Conservation (phyloP, 2,797 vertebrate species). For the Artibeus lituratus region DNA sequence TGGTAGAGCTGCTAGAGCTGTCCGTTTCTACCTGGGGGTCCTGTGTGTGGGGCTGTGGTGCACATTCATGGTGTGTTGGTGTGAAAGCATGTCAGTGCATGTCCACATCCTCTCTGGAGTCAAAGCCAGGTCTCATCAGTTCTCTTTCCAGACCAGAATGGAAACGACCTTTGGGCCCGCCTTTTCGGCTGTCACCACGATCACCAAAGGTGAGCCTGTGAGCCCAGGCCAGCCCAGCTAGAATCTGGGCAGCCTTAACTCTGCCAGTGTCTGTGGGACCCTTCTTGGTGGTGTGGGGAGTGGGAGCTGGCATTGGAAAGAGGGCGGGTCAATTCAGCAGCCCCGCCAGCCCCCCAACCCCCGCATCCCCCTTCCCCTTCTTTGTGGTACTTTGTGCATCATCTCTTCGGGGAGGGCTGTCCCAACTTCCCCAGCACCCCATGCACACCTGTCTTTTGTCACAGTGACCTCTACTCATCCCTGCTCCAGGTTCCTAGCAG, state of each 20-base stretch:
- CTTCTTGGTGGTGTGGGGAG: neutral
- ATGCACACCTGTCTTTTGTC: neutral
- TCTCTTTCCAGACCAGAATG: constrained; percentile 86
- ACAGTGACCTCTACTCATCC: neutral
- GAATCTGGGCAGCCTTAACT: neutral
- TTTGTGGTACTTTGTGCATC: fast-evolving
- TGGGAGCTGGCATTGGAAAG: neutral
- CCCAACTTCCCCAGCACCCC: neutral
- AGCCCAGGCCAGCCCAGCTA: fast-evolving
- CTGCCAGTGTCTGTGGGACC: neutral
- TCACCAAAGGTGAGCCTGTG: constrained; percentile 86
- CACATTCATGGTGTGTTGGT: fast-evolving
- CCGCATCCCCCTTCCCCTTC: neutral
- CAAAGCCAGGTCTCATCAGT: neutral
- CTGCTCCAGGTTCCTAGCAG: neutral
- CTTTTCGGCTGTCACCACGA: constrained; percentile 87
- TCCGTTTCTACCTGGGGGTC: neutral
- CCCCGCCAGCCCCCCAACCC: neutral
- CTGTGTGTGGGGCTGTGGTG: fast-evolving
- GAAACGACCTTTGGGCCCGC: constrained; percentile 89
- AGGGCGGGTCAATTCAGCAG: neutral
- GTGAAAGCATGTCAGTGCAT: fast-evolving
- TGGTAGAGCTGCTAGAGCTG: neutral
- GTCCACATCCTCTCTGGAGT: neutral
- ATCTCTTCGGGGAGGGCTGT: neutral